These are phyloP conservation scores for Helicoverpa armigera DNA, from an alignment of 1,140 invertebrate species.

Conservation along the genomic window DNA sequence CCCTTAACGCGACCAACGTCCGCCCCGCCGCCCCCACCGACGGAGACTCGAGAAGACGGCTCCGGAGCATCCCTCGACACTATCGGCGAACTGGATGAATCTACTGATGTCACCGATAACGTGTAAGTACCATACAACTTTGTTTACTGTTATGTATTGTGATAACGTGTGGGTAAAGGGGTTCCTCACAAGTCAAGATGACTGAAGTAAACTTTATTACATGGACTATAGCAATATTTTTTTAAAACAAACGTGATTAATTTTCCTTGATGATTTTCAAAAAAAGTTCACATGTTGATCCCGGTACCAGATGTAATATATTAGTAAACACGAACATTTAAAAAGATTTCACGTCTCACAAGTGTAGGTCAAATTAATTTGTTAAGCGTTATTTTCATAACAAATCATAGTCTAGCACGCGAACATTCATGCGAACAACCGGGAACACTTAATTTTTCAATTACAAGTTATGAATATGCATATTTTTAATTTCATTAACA, in stretches of 20 bases:
- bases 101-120: slow-evolving; percentile 75
- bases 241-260: no score
- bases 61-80: slow-evolving; percentile 87
- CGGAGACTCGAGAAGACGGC: slow-evolving; percentile 80
- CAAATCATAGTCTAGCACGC: slow-evolving; percentile 44
- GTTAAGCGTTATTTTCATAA: slow-evolving; percentile 28
- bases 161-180: no score
- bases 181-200: no score
- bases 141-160: not conserved
- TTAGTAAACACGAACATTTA: not conserved
- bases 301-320: not conserved
- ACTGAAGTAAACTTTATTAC: no score
- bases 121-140: slow-evolving; percentile 69
- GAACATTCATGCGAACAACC: slow-evolving; percentile 43
- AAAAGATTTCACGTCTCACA: slow-evolving; percentile 15
- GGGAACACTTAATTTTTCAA: slow-evolving; percentile 36
- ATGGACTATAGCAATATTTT: no score
- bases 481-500: slow-evolving; percentile 19
- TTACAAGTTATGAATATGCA: slow-evolving; percentile 41
- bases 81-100: slow-evolving; percentile 90
- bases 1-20: slow-evolving; percentile 70
- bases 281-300: not conserved
- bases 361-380: slow-evolving; percentile 24
- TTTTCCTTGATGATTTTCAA: not conserved
- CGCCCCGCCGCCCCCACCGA: slow-evolving; percentile 65